Percentiles rank a stretch among this genome's conserved stretches.
These are phyloP conservation scores for Montipora sp. DNA, from an alignment of 64 coral and sea anemone species.

Conservation along the genomic window DNA sequence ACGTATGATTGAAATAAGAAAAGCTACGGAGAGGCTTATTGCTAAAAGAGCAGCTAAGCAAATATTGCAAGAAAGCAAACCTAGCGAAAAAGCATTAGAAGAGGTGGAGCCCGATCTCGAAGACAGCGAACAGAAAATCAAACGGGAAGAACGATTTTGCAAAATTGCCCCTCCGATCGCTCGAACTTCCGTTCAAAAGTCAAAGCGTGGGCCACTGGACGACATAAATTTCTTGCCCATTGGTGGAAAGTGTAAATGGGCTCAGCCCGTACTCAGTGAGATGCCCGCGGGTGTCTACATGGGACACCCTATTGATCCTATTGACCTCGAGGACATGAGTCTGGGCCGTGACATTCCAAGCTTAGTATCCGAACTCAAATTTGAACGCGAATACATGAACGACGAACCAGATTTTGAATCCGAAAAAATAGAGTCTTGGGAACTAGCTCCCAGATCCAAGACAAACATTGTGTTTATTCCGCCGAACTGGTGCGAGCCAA, in stretches of 20 bases:
- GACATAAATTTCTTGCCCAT: neutral
- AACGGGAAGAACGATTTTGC: conserved; percentile 34
- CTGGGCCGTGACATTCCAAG: neutral
- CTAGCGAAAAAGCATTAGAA: neutral
- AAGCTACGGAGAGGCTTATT: conserved; percentile 23
- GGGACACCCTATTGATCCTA: neutral
- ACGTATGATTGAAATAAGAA: conserved; percentile 7
- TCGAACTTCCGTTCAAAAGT: neutral
- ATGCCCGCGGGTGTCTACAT: neutral
- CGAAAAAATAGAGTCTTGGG: conserved; percentile 9
- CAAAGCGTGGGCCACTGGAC: neutral
- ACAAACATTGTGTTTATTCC: conserved; percentile 30
- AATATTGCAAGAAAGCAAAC: conserved; percentile 17
- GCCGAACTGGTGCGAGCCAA: neutral
- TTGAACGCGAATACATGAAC: conserved; percentile 11
- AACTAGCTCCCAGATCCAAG: conserved; percentile 12
- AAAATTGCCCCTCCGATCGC: neutral
- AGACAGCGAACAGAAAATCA: conserved; percentile 10
- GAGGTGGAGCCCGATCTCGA: neutral
- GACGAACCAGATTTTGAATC: conserved; percentile 46
- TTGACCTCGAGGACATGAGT: neutral
- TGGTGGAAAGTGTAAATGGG: conserved; percentile 35
- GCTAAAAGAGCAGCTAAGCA: conserved; percentile 24
- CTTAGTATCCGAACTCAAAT: neutral
- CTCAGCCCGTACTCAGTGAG: neutral